phyloP scores from a whole-genome alignment of 1,140 invertebrate species.

The Drosophila pseudoobscura region DNA sequence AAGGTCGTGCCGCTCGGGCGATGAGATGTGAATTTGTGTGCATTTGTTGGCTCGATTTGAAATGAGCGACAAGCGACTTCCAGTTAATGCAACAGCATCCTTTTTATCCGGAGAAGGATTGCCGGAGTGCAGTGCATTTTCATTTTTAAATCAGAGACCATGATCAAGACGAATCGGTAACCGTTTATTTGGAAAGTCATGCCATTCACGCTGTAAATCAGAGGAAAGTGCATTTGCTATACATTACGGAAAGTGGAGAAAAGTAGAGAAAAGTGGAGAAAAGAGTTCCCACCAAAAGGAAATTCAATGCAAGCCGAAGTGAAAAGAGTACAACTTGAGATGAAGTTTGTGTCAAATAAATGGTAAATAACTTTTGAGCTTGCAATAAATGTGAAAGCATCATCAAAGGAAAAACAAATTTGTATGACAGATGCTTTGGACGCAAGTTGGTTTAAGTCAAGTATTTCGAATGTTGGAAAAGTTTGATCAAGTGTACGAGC shows the following conservation, averaged over 20 bases:
- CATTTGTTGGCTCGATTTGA: slow-evolving; percentile 70
- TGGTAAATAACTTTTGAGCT: slow-evolving; percentile 13
- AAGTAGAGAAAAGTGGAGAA: too few relatives aligned
- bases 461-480: too few relatives aligned
- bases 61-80: slow-evolving; percentile 67
- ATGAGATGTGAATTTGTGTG: slow-evolving; percentile 66
- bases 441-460: too few relatives aligned
- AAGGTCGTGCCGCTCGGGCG: slow-evolving; percentile 61
- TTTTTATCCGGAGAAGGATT: slow-evolving; percentile 20
- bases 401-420: background rate
- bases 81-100: slow-evolving; percentile 56
- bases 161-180: slow-evolving; percentile 54
- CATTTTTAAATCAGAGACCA: slow-evolving; percentile 50
- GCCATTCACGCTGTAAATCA: slow-evolving; percentile 49
- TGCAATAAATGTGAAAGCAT: background rate
- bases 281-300: slow-evolving; percentile 2
- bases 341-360: slow-evolving; percentile 15
- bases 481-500: too few relatives aligned
- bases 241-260: slow-evolving; percentile 14
- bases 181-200: slow-evolving; percentile 49
- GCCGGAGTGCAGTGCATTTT: slow-evolving; percentile 50
- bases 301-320: slow-evolving; percentile 4
- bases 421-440: background rate
- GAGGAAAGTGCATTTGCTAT: slow-evolving; percentile 30
- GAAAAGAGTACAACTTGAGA: slow-evolving; percentile 17